These are phyloP conservation scores for Labeo calbasu DNA, from an alignment of 2,797 vertebrate species.

Conservation along the genomic window DNA sequence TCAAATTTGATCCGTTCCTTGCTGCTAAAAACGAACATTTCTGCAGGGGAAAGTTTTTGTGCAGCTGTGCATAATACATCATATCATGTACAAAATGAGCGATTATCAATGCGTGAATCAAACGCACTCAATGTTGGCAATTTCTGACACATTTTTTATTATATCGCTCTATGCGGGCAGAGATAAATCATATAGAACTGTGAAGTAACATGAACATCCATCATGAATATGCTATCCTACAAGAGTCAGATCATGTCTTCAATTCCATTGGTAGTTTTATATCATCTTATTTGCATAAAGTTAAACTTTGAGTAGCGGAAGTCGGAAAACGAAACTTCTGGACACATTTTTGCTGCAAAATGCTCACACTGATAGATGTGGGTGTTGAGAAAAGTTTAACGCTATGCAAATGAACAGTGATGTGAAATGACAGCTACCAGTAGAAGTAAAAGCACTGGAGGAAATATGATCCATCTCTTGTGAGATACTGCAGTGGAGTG, in stretches of 20 bases:
- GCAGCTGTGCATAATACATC: slow-evolving; percentile 12
- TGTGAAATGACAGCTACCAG: neutral
- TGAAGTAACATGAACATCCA: slow-evolving; percentile 13
- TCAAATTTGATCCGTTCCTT: neutral
- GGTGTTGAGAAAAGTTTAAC: neutral
- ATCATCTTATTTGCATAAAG: neutral
- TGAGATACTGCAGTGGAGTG: neutral
- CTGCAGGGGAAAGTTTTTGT: neutral
- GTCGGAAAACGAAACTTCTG: neutral
- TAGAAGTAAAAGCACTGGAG: neutral
- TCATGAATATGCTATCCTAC: neutral
- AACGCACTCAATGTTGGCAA: neutral
- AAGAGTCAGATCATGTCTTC: neutral
- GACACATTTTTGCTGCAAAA: neutral
- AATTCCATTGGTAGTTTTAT: neutral
- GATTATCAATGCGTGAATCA: slow-evolving; percentile 16
- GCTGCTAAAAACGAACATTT: neutral
- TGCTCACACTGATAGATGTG: neutral
- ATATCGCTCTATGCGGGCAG: neutral
- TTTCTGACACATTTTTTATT: neutral
- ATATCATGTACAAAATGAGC: slow-evolving; percentile 3
- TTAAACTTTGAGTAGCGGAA: neutral
- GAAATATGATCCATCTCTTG: neutral
- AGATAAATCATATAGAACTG: slow-evolving; percentile 3
- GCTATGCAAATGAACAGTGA: neutral